Conservation (phyloP, 1,140 invertebrate species). For the Hypsibius dujardini region DNA sequence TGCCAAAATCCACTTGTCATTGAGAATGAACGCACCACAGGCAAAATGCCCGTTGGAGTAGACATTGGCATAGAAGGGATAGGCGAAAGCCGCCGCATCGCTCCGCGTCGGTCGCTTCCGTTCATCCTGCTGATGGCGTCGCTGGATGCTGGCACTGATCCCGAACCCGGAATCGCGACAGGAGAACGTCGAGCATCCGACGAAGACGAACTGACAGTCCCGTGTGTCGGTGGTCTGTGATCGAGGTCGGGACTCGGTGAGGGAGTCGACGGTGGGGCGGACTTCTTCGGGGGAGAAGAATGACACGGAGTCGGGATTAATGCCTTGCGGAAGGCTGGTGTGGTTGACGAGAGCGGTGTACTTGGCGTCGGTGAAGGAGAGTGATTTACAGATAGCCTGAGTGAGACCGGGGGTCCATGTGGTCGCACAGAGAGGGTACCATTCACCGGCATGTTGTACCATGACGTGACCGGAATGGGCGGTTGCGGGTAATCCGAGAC, state of each 20-base stretch:
- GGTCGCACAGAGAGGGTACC: constrained; percentile 12
- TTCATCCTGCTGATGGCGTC: neutral
- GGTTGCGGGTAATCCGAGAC: neutral
- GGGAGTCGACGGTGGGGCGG: neutral
- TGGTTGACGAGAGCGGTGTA: constrained; percentile 15
- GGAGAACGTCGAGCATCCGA: neutral
- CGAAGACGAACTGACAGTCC: neutral
- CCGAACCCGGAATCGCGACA: neutral
- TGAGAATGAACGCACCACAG: constrained; percentile 9
- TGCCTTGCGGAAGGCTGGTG: constrained; percentile 10
- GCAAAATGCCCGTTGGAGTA: constrained; percentile 9
- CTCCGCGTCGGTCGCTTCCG: neutral
- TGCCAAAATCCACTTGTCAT: neutral
- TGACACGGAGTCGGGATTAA: constrained; percentile 10
- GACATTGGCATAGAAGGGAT: constrained; percentile 9
- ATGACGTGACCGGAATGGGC: constrained; percentile 11
- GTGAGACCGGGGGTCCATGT: constrained; percentile 13
- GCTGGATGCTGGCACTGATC: neutral
- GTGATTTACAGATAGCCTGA: constrained; percentile 11
- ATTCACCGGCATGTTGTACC: constrained; percentile 15
- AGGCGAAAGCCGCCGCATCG: constrained; percentile 6
- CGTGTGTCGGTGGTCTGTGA: neutral
- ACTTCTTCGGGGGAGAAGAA: constrained; percentile 12
- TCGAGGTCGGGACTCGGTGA: constrained; percentile 4
- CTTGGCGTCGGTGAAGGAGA: constrained; percentile 10